A percentile compares a stretch with the other conserved stretches of the same genome.
These are phyloP conservation scores for Drosophila nannoptera DNA, from an alignment of 1,140 invertebrate genomes.

Conservation along the genomic window DNA sequence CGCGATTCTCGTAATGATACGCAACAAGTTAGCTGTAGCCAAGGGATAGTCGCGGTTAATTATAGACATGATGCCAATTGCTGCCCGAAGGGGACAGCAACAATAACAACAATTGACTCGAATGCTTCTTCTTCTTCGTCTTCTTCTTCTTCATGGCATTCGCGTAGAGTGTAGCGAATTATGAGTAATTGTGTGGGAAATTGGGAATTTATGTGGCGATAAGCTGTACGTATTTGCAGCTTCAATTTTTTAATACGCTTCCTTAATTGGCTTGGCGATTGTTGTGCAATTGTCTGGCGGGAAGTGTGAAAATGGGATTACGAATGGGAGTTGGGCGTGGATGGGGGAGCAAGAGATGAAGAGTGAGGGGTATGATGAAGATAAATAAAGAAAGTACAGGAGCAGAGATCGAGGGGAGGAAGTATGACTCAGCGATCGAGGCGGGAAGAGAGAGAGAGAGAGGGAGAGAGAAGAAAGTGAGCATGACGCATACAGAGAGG, in stretches of 20 bases:
- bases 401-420: no score
- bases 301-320: neutral
- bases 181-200: constrained; percentile 24
- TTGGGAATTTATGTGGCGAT: constrained; percentile 27
- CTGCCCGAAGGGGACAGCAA: neutral
- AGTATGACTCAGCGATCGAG: no score
- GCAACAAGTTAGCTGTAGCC: constrained; percentile 8
- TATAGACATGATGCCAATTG: constrained; percentile 29
- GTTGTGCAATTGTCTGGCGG: constrained; percentile 1
- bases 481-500: no score
- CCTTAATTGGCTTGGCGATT: constrained; percentile 7
- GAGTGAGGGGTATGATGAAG: neutral
- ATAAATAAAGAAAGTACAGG: no score
- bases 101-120: neutral
- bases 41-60: constrained; percentile 15
- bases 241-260: neutral
- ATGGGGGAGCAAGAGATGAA: neutral
- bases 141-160: no score
- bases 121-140: neutral
- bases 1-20: constrained; percentile 43
- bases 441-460: no score
- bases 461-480: no score
- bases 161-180: constrained; percentile 7
- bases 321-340: neutral
- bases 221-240: constrained; percentile 10